Evolutionary conservation across 2,113 vertebrate genomes (phyloP).

Genomic region (Zosterops borbonicus): DNA sequence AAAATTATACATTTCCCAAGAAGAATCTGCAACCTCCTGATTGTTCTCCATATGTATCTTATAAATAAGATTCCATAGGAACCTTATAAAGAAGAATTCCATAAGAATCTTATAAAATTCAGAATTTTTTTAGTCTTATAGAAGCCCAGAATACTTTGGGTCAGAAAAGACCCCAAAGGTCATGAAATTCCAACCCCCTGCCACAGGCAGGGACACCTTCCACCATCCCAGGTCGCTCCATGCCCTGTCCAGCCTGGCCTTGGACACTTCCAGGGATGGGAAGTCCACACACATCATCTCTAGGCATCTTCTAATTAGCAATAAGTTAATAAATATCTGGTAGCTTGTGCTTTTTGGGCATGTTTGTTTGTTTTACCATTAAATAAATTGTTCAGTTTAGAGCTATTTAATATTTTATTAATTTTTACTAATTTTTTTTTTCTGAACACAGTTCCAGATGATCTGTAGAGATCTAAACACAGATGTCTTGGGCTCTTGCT

Average conservation of each 20-base stretch:
- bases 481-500: accelerated
- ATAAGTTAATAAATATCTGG: background rate
- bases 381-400: background rate
- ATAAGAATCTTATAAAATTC: background rate
- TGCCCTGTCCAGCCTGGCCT: accelerated
- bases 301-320: background rate
- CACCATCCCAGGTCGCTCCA: background rate
- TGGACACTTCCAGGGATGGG: background rate
- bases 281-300: background rate
- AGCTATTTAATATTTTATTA: background rate
- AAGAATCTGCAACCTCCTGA: background rate
- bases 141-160: background rate
- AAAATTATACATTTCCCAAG: background rate
- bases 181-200: background rate
- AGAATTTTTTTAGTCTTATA: background rate
- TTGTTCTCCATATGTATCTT: background rate
- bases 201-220: background rate
- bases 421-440: background rate
- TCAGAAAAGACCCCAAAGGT: background rate
- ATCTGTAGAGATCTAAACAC: background rate
- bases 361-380: background rate
- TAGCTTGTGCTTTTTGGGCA: background rate
- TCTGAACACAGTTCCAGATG: background rate
- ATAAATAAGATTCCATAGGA: too few species aligned
- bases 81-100: too few species aligned